These are phyloP conservation scores for Paracyclopina nana DNA, from an alignment of 1,140 invertebrate genomes.

Conservation along the genomic window DNA sequence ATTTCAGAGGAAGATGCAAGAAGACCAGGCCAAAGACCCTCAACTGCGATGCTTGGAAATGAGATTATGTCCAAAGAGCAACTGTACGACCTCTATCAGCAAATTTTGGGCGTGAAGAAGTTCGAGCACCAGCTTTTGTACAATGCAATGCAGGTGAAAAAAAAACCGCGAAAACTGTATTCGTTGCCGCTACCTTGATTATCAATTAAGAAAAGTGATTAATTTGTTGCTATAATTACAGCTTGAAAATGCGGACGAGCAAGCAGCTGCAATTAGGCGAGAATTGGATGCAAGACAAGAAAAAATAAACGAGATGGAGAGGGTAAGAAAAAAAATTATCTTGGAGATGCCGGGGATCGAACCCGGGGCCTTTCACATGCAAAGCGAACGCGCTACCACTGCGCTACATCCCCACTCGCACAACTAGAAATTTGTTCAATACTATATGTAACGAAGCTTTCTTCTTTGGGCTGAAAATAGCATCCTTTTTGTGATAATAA, in stretches of 20 bases:
- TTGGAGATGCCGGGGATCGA: constrained; percentile 53
- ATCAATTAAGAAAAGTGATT: background rate
- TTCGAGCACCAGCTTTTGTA: constrained; percentile 98
- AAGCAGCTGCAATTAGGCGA: constrained; percentile 93
- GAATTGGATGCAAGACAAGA: constrained; percentile 94
- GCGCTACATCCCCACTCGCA: constrained; percentile 56
- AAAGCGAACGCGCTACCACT: constrained; percentile 81
- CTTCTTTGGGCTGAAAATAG: too few species aligned
- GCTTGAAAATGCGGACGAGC: constrained; percentile 97
- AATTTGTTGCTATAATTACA: constrained; percentile 28
- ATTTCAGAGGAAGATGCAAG: constrained; percentile 9
- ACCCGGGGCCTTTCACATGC: constrained; percentile 78
- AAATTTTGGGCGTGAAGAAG: constrained; percentile 93
- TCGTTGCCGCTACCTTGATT: background rate
- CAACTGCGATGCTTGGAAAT: constrained; percentile 15
- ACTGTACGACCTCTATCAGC: constrained; percentile 99
- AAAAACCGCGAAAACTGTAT: background rate
- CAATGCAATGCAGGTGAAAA: constrained; percentile 83
- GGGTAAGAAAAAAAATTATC: constrained; percentile 41
- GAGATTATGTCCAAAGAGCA: constrained; percentile 79
- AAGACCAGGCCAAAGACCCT: constrained; percentile 11
- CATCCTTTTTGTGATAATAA: too few species aligned
- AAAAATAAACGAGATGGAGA: constrained; percentile 88
- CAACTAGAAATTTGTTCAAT: too few species aligned
- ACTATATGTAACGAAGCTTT: too few species aligned